A percentile compares a stretch with the other conserved stretches of the same genome.
These are phyloP conservation scores for Plagiodera versicolora DNA, from an alignment of 2,888 invertebrate genomes.

Conservation along the genomic window DNA sequence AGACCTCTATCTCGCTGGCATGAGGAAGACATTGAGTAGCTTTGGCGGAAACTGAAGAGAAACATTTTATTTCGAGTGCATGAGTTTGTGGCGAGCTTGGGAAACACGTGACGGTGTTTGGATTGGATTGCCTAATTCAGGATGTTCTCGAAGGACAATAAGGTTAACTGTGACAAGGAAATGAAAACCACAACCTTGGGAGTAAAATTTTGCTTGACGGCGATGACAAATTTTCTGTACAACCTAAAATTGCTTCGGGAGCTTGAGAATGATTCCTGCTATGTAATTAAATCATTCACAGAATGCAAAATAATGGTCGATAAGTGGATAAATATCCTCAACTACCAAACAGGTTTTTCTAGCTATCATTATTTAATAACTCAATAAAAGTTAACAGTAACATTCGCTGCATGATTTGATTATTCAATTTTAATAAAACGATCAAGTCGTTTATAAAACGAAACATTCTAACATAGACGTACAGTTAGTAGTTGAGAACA, in stretches of 20 bases:
- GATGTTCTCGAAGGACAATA: too few species aligned
- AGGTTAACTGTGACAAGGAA: too few species aligned
- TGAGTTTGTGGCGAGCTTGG: too few species aligned
- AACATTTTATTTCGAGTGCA: too few species aligned
- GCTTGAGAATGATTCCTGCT: too few species aligned
- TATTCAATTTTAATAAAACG: neutral
- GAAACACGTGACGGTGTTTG: too few species aligned
- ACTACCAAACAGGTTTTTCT: constrained; percentile 57
- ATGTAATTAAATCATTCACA: too few species aligned
- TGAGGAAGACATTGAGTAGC: constrained; percentile 79
- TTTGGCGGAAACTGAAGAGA: constrained; percentile 74
- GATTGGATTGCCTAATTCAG: too few species aligned
- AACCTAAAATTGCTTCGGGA: too few species aligned
- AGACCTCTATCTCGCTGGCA: constrained; percentile 80
- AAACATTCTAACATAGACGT: neutral
- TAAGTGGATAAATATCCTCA: constrained; percentile 36
- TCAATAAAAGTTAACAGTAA: neutral
- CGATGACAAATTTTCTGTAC: neutral
- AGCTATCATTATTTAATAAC: neutral
- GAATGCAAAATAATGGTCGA: too few species aligned
- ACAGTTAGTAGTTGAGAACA: neutral
- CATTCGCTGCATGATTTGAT: neutral
- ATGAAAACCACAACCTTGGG: too few species aligned
- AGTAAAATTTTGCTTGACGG: too few species aligned
- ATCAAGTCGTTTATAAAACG: neutral